Percentiles rank a stretch among this genome's conserved stretches.
These are phyloP conservation scores for Tinamus guttatus DNA, from an alignment of 2,113 vertebrate genomes.

Conservation along the genomic window DNA sequence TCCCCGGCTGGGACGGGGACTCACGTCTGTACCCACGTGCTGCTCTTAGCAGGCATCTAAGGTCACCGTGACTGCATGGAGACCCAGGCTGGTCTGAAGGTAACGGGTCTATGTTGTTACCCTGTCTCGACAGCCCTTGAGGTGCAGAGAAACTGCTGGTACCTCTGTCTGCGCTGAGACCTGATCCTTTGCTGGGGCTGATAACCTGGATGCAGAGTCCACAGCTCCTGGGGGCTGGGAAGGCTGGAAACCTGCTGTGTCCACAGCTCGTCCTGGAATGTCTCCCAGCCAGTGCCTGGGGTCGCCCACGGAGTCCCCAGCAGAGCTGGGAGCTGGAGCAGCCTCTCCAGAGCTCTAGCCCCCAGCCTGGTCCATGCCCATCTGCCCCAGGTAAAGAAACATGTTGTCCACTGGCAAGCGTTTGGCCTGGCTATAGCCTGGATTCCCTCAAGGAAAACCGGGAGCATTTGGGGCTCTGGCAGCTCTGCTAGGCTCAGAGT, in stretches of 20 bases:
- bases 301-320: not conserved
- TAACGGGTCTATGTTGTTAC: too few relatives aligned
- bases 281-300: not conserved
- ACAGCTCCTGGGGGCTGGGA: too few relatives aligned
- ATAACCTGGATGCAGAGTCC: not conserved
- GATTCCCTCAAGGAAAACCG: not conserved
- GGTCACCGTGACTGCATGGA: not conserved
- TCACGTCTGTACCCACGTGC: not conserved
- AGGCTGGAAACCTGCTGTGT: too few relatives aligned
- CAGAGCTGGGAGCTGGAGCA: not conserved
- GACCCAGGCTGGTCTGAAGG: not conserved
- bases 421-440: not conserved
- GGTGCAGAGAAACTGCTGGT: accelerated
- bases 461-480: not conserved
- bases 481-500: not conserved
- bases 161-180: not conserved
- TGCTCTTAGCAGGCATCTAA: not conserved
- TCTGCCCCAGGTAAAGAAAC: not conserved
- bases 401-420: not conserved
- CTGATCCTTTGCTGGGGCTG: not conserved
- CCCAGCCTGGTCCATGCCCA: not conserved
- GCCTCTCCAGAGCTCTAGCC: not conserved
- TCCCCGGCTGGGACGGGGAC: not conserved
- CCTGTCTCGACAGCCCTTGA: not conserved
- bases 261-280: not conserved